Base-by-base conservation (phyloP, 2,888 invertebrate genomes). In the Globia sparganii region DNA sequence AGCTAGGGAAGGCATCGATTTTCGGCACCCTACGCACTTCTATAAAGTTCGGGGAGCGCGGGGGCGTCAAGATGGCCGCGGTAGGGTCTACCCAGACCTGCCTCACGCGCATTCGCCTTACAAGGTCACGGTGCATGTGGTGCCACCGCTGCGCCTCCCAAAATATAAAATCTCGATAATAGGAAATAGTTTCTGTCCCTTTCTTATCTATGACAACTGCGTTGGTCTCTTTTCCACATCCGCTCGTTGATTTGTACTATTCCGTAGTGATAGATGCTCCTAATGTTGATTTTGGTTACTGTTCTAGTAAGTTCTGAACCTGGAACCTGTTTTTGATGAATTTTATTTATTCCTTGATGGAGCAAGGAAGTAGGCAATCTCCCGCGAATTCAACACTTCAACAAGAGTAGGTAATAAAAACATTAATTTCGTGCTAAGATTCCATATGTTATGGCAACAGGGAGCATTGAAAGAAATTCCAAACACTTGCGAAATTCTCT, bases 1-100 rank as follows among this genome's bases (percentile, higher is more conserved):
- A 93, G 92, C 91, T 91, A 94, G 95, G 96, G 95, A 94, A 93
- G 90, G 90, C 94, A 96, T 96, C 96, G 96, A 96, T 96, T 96
- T 96, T 96, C 90, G 95, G 94, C 95, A 95, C 95, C 96, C 96
- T 93, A 93, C 91, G 88, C 86, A 80, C 64, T 85, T 80, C 64
- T 81, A 81, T 31, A 70, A 78, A 84, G 62, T 79, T 81, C 80
- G 87, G 90, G 91, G 92, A 90, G 88, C 88, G 94, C 93, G 94
- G 94, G 94, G 94, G 94, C 93, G 93, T 91, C 93, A 94, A 94
- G 93, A 94, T 94, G 95, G 95, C 95, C 93, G 90, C 87, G 75
- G 89, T 83, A 86, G 86, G 88, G 87, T 84, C 86, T 85, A 83
- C 90, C 95, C 94, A 91, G 95, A 96, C 96, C 96, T 96, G 92